Conservation (phyloP, 2,113 vertebrate species). For the Mionectes macconnelli region DNA sequence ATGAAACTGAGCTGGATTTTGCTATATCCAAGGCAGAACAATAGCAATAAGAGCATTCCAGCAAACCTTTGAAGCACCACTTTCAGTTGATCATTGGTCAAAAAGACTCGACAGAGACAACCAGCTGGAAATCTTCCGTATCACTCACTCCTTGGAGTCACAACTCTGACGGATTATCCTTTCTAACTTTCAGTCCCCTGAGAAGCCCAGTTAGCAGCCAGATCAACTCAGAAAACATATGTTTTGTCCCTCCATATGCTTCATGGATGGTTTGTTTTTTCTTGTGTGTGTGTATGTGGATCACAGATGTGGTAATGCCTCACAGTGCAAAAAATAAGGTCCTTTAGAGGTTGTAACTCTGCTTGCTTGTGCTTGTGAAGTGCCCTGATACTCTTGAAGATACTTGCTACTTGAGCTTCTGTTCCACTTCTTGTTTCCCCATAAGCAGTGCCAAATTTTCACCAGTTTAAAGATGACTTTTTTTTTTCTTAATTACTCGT, state of each 20-base stretch:
- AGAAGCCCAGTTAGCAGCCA: neutral
- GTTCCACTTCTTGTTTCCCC: neutral
- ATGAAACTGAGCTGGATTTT: neutral
- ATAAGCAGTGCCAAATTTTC: neutral
- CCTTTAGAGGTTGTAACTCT: neutral
- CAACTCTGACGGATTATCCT: neutral
- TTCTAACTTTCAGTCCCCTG: neutral
- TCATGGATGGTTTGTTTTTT: neutral
- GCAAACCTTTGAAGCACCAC: neutral
- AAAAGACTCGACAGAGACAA: neutral
- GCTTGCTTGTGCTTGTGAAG: neutral
- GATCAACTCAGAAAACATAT: neutral
- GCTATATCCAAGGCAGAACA: neutral
- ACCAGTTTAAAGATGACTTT: neutral
- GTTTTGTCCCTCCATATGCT: neutral
- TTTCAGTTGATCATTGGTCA: neutral
- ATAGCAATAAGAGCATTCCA: neutral
- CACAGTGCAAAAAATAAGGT: neutral
- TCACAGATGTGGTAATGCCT: neutral
- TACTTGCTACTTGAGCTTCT: neutral
- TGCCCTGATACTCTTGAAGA: neutral
- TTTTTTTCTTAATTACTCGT: neutral
- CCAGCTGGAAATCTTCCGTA: conserved; percentile 9
- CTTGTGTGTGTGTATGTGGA: neutral
- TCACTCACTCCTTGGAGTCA: neutral